Conservation (phyloP, 2,797 vertebrate genomes). For the Rhinophrynus dorsalis region DNA sequence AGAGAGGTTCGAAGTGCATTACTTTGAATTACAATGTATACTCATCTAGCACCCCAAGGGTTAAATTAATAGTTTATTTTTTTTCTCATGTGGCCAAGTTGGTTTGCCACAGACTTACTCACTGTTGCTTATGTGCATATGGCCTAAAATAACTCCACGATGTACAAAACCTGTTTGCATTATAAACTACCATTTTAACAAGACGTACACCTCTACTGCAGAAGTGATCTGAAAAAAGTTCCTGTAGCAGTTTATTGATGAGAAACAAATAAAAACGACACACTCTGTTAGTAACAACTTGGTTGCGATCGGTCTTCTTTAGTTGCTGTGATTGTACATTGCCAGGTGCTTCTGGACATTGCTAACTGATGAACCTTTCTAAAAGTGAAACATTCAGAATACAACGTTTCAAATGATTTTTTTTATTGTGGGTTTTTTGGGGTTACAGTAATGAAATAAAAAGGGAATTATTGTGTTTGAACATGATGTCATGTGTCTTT, state of each 20-base stretch:
- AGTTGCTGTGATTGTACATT: slow-evolving; percentile 65
- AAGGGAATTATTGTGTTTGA: slow-evolving; percentile 64
- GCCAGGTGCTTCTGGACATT: slow-evolving; percentile 65
- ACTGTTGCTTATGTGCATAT: too few species aligned
- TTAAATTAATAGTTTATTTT: too few species aligned
- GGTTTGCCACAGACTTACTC: too few species aligned
- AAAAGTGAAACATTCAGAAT: slow-evolving; percentile 55
- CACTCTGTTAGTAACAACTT: slow-evolving; percentile 37
- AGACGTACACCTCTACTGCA: background rate
- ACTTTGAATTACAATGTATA: too few species aligned
- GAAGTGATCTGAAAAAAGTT: background rate
- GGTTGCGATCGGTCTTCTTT: slow-evolving; percentile 70
- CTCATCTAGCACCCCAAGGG: too few species aligned
- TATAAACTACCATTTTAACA: background rate
- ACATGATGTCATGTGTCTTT: slow-evolving; percentile 51
- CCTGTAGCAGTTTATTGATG: background rate
- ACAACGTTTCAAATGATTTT: slow-evolving; percentile 62
- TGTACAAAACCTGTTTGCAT: slow-evolving; percentile 12
- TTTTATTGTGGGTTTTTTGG: slow-evolving; percentile 57
- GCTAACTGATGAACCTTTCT: slow-evolving; percentile 55
- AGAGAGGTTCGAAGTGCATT: too few species aligned
- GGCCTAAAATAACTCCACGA: background rate
- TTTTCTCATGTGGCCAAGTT: too few species aligned
- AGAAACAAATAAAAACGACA: slow-evolving; percentile 5
- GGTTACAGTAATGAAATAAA: slow-evolving; percentile 61